Base-by-base conservation (phyloP, 2,888 invertebrate species). In the Drosophila crucigera region DNA sequence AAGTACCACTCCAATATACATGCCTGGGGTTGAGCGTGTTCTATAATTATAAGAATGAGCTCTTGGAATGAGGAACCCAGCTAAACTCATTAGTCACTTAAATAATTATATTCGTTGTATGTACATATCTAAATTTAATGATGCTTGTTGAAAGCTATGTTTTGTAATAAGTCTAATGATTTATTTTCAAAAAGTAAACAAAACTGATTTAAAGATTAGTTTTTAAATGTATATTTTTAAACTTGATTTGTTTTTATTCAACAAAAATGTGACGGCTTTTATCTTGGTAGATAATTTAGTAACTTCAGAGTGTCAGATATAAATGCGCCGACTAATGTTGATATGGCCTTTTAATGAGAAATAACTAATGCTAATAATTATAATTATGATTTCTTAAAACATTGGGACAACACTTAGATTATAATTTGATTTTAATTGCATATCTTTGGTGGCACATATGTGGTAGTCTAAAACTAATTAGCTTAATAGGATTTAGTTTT, bases 41-140 rank as follows among this genome's bases (percentile, higher is more conserved):
- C 39, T 55, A 49, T 64, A 77, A 76, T 79, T 76, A 63, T 78
- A 79, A 52, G 75, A 75, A 75, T 49, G 56, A 14, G 33, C 16
- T 22, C 41, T 58, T 41, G 49, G 63, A 49, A 59, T 43, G 54
- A 35, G 69, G 62, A 61, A 61, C 33, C 60, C 4, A n/a, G 37
- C 19, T 33, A 52, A 50, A 30, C 67, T 58, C 82, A 77, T 76
- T 77, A 77, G 65, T 60, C 68, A 65, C 55, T 72, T 50, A 59
- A 65, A 65, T 72, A 78, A 68, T 78, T 54, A 78, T 61, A 53
- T n/a, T 76, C 56, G 43, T 64, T 69, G 33, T 61, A 50, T 47
- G 22, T 25, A 30, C 30, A 6, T 6, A 55, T 39, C 43, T 53
- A 35, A 50, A 56, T 59, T 54, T 67, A 77, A 78, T 71, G 66